phyloP scores from a whole-genome alignment of 2,888 invertebrate species.

The Smittia aterrima region DNA sequence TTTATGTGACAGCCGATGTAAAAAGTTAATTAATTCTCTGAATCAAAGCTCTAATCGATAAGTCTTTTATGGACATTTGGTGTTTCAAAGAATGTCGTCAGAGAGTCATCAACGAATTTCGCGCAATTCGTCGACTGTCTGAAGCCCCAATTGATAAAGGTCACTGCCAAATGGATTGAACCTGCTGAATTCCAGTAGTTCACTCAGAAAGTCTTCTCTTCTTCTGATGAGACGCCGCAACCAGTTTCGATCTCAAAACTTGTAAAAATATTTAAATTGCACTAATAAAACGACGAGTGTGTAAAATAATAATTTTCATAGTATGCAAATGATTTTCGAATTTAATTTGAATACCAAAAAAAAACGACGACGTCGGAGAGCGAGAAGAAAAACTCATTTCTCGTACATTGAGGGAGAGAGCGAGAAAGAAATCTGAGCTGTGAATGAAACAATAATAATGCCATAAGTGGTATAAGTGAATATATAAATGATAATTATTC shows the following conservation, averaged over 20 bases:
- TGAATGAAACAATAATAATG: constrained; percentile 32
- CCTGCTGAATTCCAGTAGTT: not conserved
- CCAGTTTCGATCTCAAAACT: not conserved
- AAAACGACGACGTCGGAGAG: not conserved
- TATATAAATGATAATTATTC: constrained; percentile 35
- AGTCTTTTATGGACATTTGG: no score
- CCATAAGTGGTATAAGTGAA: constrained; percentile 23
- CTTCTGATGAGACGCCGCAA: not conserved
- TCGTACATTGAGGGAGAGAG: not conserved
- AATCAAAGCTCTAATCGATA: no score
- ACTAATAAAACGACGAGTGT: constrained; percentile 23
- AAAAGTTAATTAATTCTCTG: not conserved
- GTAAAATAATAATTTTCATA: constrained; percentile 36
- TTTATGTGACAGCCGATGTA: constrained; percentile 6
- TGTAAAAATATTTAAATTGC: constrained; percentile 25
- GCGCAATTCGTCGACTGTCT: no score
- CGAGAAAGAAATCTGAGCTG: constrained; percentile 4
- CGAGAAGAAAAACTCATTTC: constrained; percentile 5
- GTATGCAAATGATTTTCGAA: constrained; percentile 41
- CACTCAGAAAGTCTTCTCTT: not conserved
- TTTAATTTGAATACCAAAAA: constrained; percentile 36
- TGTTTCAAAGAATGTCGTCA: no score
- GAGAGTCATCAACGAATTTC: no score
- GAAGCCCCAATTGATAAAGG: no score
- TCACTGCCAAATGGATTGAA: not conserved